These are phyloP conservation scores for Melanogrammus aeglefinus DNA, from an alignment of 2,797 vertebrate genomes.

Conservation along the genomic window DNA sequence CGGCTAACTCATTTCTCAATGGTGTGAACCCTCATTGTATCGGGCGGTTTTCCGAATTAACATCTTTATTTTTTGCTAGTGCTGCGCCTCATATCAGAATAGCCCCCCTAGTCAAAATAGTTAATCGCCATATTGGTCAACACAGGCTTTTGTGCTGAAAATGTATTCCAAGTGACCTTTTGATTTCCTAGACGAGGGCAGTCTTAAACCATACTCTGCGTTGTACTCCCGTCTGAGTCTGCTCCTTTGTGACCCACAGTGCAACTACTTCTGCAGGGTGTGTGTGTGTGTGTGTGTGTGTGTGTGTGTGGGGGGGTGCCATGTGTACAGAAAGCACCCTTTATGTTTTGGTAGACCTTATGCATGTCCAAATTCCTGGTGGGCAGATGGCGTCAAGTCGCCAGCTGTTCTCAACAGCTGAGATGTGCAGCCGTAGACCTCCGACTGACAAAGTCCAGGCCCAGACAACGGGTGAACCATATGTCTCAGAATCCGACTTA, in stretches of 20 bases:
- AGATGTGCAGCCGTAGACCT: conserved; percentile 44
- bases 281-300: no score
- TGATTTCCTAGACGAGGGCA: not conserved
- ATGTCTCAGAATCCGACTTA: not conserved
- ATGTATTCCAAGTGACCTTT: conserved; percentile 4
- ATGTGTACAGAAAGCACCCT: not conserved
- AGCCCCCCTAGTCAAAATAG: not conserved
- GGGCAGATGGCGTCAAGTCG: conserved; percentile 49
- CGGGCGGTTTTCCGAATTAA: not conserved
- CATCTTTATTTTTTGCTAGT: not conserved
- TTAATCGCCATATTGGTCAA: not conserved
- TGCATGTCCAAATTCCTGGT: conserved; percentile 41
- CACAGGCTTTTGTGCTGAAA: conserved; percentile 15
- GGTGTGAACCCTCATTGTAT: not conserved
- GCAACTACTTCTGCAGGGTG: not conserved
- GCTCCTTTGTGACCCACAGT: not conserved
- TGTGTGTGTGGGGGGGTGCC: not conserved
- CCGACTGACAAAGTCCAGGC: not conserved
- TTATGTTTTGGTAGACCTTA: conserved; percentile 30
- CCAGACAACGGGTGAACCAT: not conserved
- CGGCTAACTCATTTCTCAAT: not conserved
- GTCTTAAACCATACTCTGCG: not conserved
- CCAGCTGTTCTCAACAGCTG: conserved; percentile 68
- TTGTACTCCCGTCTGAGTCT: not conserved
- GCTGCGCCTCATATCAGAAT: not conserved